Conservation (phyloP, 30 jellyfish, hydroid and myxozoan species). For the Aurelia aurita region DNA sequence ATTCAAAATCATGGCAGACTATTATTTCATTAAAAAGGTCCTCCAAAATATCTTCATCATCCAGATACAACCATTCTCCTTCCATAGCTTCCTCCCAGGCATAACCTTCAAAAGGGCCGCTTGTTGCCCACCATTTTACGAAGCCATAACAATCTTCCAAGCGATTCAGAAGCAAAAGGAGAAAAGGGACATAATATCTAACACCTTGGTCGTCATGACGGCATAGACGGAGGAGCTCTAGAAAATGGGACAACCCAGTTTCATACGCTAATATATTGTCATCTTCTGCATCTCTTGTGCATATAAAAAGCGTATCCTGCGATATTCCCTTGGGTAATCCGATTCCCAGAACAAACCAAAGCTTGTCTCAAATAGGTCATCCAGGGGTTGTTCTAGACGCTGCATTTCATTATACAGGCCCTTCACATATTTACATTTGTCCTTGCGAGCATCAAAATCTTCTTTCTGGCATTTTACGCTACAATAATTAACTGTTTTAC, state of each 20-base stretch:
- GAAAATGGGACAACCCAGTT: background rate
- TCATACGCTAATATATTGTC: constrained; percentile 12
- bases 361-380: background rate
- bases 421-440: background rate
- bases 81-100: background rate
- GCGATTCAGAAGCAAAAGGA: constrained; percentile 1
- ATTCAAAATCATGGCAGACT: background rate
- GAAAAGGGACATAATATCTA: constrained; percentile 8
- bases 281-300: background rate
- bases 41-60: background rate
- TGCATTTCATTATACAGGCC: background rate
- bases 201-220: constrained; percentile 43
- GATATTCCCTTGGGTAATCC: constrained; percentile 30
- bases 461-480: constrained; percentile 29
- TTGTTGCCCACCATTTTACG: constrained; percentile 42
- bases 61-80: background rate
- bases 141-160: constrained; percentile 27
- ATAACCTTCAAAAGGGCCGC: background rate
- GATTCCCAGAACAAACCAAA: constrained; percentile 35
- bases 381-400: constrained; percentile 3
- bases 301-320: background rate
- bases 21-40: constrained; percentile 6
- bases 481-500: constrained; percentile 6
- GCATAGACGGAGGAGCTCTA: constrained; percentile 23
- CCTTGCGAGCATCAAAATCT: background rate